Evolutionary conservation across 2,797 vertebrate species (phyloP).

Genomic region (Gymnothorax javanicus): DNA sequence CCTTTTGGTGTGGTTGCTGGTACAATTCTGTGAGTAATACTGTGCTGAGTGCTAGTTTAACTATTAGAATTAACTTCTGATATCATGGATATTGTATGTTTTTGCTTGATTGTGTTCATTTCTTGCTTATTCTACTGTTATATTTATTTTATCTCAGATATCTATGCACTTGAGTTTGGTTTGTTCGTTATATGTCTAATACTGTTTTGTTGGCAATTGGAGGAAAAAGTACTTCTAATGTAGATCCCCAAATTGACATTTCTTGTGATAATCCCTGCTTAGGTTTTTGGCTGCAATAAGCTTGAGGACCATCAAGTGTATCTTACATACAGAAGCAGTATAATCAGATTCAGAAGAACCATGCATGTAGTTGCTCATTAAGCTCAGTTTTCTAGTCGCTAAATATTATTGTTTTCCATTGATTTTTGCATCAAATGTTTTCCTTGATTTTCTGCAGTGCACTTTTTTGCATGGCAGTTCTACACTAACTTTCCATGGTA

Average conservation of each 20-base stretch:
- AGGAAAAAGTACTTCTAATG: neutral
- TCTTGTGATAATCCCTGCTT: neutral
- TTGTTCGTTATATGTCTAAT: neutral
- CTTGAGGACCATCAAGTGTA: neutral
- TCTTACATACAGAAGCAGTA: neutral
- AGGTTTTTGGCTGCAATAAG: neutral
- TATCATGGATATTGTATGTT: neutral
- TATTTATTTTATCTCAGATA: neutral
- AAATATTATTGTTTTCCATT: neutral
- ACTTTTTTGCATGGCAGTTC: neutral
- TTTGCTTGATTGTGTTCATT: neutral
- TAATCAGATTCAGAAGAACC: neutral
- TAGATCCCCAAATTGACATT: neutral
- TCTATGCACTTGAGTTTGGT: neutral
- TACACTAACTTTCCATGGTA: neutral
- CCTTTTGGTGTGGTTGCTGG: neutral
- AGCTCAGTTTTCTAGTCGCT: neutral
- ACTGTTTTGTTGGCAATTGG: neutral
- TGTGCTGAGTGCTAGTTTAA: neutral
- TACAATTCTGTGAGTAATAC: neutral
- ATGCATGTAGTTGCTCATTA: neutral
- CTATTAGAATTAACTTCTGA: neutral
- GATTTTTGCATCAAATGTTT: neutral
- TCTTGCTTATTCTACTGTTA: neutral
- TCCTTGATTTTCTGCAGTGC: neutral